Base-by-base conservation (phyloP, 2,113 vertebrate species). In the human (Homo sapiens) region DNA sequence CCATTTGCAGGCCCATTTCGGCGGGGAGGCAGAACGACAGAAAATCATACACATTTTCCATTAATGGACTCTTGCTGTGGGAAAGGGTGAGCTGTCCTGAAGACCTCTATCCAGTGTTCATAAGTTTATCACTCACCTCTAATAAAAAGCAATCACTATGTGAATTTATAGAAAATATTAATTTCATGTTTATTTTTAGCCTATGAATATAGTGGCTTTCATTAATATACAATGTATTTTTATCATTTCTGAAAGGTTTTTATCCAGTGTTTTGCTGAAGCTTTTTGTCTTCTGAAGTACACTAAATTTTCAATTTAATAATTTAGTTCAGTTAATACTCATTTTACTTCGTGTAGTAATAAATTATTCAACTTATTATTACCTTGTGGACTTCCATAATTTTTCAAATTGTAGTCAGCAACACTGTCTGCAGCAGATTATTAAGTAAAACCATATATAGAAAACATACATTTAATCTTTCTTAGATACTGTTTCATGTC, bases 141-240 rank as follows among this genome's bases (percentile, higher is more conserved):
- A 68, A 79, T 52, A 89, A 22, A 75, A 95, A 82, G 40, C 97
- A 95, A 95, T 20, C 68, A 89, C 48, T 79, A 20, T 32, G 68
- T 14, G 13, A 48, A 27, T 82, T 83, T 45, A 89, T 0, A 7
- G 61, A 96, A 97, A 45, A 82, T 64, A 94, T 73, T 78, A 40
- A 80, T 55, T 76, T 75, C 50, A 94, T 79, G 11, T 94, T 32
- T 96, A 75, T 16, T 52, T 92, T 94, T 59, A 95, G 35, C 95
- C 80, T 66, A 52, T n/a, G 16, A 30, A 85, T 89, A 93, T 57
- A 96, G 76, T 93, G 30, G 64, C 91, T 96, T 95, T 89, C 57
- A 97, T 95, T 25, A 97, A 97, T 97, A 97, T 79, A 92, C 3
- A 91, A 38, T 95, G 95, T 81, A n/a, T 45, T 98, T 97, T 95